Conservation (phyloP, 2,797 vertebrate species). For the Chrysocyon brachyurus region DNA sequence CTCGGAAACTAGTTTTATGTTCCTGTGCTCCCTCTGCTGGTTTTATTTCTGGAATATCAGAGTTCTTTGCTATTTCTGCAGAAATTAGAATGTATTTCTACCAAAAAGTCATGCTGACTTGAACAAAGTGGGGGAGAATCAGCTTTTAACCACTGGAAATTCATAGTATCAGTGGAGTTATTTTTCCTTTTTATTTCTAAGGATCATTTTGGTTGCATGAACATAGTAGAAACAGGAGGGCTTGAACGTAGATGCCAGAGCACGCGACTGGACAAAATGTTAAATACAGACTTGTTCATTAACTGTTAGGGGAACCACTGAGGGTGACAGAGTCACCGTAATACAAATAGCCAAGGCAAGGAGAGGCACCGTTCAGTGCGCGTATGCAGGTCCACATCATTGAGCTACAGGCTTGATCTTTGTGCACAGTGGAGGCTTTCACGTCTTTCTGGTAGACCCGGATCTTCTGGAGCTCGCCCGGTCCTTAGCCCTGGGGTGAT, state of each 20-base stretch:
- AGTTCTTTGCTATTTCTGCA: constrained; percentile 50
- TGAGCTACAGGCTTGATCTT: constrained; percentile 2
- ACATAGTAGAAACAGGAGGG: not conserved
- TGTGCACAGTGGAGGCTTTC: not conserved
- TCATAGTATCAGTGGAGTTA: constrained; percentile 14
- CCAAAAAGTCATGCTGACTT: constrained; percentile 30
- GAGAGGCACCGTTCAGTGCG: not conserved
- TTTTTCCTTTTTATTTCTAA: constrained; percentile 23
- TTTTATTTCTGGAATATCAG: constrained; percentile 61
- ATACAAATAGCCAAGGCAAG: constrained; percentile 46
- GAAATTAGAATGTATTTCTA: constrained; percentile 56
- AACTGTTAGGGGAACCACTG: constrained; percentile 14
- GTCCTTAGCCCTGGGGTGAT: not conserved
- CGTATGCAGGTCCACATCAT: not conserved
- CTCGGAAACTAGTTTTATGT: constrained; percentile 56
- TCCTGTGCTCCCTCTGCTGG: constrained; percentile 79
- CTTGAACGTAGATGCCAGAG: constrained; percentile 14
- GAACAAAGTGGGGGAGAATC: not conserved
- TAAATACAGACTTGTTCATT: not conserved
- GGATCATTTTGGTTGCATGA: constrained; percentile 4
- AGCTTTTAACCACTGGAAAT: constrained; percentile 42
- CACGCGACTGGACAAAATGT: constrained; percentile 47
- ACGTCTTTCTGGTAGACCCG: not conserved
- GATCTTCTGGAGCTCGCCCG: not conserved
- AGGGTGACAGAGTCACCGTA: not conserved